Base-by-base conservation (phyloP, 2,113 vertebrate species). In the Ginglymostoma cirratum region DNA sequence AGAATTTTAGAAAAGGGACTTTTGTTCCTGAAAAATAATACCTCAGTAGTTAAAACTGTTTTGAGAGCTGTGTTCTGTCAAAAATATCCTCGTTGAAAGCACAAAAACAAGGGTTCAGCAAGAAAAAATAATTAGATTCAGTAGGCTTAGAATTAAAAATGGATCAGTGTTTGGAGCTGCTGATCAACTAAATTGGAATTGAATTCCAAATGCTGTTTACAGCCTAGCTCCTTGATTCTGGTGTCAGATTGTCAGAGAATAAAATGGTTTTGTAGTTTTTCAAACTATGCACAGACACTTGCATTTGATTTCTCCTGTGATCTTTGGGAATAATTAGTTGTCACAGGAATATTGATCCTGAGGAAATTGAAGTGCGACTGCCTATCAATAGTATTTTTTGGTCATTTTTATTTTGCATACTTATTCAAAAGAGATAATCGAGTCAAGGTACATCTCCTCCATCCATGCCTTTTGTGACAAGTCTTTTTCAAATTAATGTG, bases 61-160 rank as follows among this genome's bases (percentile, higher is more conserved):
- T 23, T 94, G 38, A 21, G 27, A 24, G 65, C 90, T 38, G 90
- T 5, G 8, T 42, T 55, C 0, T 34, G 15, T 30, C 87, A 34
- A 24, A 55, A n/a, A 17, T 90, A 23, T 89, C 55, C 27, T 90
- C 65, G 30, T 90, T 55, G 52, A 90, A 61, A 15, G 30, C 34
- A 34, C 30, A 61, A 94, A 94, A 67, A 23, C 42, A 67, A 94
- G 27, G 65, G 19, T 94, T 67, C 6, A 0, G 65, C 67, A 0
- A 55, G 45, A 55, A 55, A 65, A 93, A 94, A 94, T 67, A 66
- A 67, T 67, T 42, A 67, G 34, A 67, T 38, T 38, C 61, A 24
- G 65, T 34, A 94, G 21, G 15, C 19, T 94, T 67, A 42, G 90
- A 94, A 67, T 94, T 89, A 67, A 66, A 94, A 94, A 90, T 65